A percentile compares a stretch with the other conserved stretches of the same genome.
These are phyloP conservation scores for Tragulus kanchil DNA, from an alignment of 2,113 vertebrate species.

Conservation along the genomic window DNA sequence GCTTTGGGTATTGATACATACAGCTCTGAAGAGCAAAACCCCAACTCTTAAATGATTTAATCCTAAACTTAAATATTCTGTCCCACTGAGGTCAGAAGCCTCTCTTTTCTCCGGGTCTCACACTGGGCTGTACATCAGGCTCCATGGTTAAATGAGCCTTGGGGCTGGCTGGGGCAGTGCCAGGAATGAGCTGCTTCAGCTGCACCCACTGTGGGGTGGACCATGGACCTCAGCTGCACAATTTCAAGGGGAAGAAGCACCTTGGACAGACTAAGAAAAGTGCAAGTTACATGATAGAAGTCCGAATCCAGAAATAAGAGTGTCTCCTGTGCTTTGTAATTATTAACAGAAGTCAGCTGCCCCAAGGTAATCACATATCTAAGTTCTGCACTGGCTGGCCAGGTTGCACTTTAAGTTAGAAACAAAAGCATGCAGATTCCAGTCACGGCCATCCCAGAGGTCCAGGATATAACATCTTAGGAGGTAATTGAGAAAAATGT, in stretches of 20 bases:
- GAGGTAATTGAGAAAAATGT: slow-evolving; percentile 41
- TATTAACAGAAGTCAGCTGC: not conserved
- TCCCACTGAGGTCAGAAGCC: not conserved
- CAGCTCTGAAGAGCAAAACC: not conserved
- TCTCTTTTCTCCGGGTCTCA: not conserved
- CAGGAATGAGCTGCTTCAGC: not conserved
- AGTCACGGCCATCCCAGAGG: not conserved
- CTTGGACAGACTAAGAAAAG: not conserved
- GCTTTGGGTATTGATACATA: slow-evolving; percentile 19
- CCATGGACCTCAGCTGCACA: not conserved
- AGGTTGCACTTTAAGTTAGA: not conserved
- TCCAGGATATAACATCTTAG: not conserved
- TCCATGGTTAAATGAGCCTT: not conserved
- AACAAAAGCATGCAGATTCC: not conserved
- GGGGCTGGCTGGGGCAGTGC: not conserved
- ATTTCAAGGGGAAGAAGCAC: not conserved
- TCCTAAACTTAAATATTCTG: not conserved
- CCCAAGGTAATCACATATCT: not conserved
- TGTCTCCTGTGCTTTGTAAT: not conserved
- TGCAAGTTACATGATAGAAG: not conserved
- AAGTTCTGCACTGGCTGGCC: not conserved
- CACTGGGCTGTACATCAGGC: not conserved
- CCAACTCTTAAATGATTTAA: not conserved
- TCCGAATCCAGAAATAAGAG: not conserved
- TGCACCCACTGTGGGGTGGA: not conserved